phyloP scores from a whole-genome alignment of 2,113 vertebrate species.

The Indicator maculatus region DNA sequence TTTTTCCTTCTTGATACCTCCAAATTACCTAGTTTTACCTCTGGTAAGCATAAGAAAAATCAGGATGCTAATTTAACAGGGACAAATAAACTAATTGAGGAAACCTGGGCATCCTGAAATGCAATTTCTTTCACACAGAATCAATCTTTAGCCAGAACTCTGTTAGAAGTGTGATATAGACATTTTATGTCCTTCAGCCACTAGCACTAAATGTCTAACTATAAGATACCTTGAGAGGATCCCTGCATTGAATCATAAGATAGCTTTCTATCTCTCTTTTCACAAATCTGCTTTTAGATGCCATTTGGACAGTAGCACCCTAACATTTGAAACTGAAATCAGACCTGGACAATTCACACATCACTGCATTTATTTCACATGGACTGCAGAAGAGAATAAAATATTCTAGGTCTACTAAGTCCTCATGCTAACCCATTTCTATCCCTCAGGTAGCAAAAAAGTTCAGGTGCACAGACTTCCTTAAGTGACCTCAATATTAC shows the following conservation, averaged over 20 bases:
- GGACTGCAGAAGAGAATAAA: not conserved
- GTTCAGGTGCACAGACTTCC: not conserved
- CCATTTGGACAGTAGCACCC: not conserved
- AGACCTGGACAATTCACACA: accelerated
- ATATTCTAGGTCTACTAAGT: not conserved
- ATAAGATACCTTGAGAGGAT: not conserved
- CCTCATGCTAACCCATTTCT: not conserved
- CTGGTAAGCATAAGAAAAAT: not conserved
- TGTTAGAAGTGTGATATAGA: not conserved
- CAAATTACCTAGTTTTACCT: not conserved
- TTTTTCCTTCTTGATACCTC: not conserved
- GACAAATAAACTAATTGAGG: not conserved
- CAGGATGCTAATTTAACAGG: not conserved
- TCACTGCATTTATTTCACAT: not conserved
- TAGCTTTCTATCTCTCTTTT: not conserved
- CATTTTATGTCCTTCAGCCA: not conserved
- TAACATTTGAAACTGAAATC: not conserved
- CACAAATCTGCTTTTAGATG: not conserved
- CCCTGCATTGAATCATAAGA: not conserved
- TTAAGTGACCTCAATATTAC: not conserved
- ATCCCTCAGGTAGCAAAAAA: not conserved
- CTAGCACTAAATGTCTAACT: not conserved
- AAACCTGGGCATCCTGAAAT: not conserved
- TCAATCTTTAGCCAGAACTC: not conserved
- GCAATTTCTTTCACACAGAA: not conserved